A percentile compares a stretch with the other conserved stretches of the same genome.
Evolutionary conservation across 64 coral and sea anemone species (phyloP).

Genomic region (Acropora tenuis): DNA sequence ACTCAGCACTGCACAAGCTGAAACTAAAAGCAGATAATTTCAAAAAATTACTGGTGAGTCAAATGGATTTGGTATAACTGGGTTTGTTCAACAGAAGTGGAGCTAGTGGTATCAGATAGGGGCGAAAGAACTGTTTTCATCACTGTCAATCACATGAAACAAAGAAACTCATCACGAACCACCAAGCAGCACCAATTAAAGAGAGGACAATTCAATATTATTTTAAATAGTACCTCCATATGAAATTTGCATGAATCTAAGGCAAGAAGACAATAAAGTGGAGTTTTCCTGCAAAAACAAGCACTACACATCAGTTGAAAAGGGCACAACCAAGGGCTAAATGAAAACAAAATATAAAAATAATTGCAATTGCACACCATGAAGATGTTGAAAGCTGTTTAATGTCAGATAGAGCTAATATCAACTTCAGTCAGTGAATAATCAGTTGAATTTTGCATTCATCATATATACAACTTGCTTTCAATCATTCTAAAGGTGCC

Average conservation of each 20-base stretch:
- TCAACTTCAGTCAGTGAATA: constrained; percentile 34
- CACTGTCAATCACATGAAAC: constrained; percentile 24
- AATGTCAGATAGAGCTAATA: constrained; percentile 50
- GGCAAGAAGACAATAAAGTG: too few species aligned
- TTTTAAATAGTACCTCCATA: too few species aligned
- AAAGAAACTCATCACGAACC: constrained; percentile 31
- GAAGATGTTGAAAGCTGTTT: neutral
- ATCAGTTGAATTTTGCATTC: constrained; percentile 50
- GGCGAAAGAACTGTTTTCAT: constrained; percentile 33
- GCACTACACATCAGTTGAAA: too few species aligned
- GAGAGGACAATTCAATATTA: too few species aligned
- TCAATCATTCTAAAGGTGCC: too few species aligned
- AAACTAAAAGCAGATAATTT: too few species aligned
- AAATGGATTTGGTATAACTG: neutral
- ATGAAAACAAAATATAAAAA: too few species aligned
- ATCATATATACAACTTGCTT: constrained; percentile 23
- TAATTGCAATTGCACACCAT: too few species aligned
- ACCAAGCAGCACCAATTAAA: neutral
- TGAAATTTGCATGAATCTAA: too few species aligned
- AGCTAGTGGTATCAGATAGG: constrained; percentile 33
- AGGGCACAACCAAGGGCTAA: too few species aligned
- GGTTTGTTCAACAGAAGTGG: neutral
- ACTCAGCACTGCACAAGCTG: neutral
- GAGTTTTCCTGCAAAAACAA: too few species aligned
- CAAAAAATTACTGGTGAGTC: too few species aligned